Percentiles rank a stretch among this genome's conserved stretches.
Conservation (phyloP, 1,140 invertebrate genomes). For the Cotesia glomerata region DNA sequence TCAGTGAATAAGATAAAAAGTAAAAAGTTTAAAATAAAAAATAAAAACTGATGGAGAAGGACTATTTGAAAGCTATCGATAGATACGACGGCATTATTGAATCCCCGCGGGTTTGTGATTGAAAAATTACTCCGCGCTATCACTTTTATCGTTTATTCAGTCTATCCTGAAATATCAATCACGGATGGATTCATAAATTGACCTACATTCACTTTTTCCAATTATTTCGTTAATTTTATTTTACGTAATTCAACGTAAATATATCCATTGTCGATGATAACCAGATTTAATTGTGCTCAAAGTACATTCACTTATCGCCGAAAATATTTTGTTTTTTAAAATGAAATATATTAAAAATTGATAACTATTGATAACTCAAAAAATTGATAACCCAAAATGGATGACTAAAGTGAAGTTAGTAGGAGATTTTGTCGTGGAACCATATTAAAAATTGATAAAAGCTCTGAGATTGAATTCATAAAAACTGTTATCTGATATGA, state of each 20-base stretch:
- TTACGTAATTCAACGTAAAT: neutral
- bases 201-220: neutral
- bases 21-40: too few relatives aligned
- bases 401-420: too few relatives aligned
- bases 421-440: too few relatives aligned
- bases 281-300: too few relatives aligned
- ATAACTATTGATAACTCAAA: too few relatives aligned
- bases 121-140: slow-evolving; percentile 16
- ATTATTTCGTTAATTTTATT: neutral
- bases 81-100: slow-evolving; percentile 1
- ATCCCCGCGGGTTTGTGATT: slow-evolving; percentile 8
- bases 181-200: slow-evolving; percentile 4
- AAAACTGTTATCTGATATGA: too few relatives aligned
- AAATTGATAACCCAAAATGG: too few relatives aligned
- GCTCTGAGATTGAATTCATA: too few relatives aligned
- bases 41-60: neutral
- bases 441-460: too few relatives aligned
- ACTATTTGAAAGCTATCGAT: slow-evolving; percentile 11
- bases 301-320: too few relatives aligned
- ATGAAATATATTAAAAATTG: too few relatives aligned
- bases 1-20: neutral
- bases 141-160: slow-evolving; percentile 1
- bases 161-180: neutral
- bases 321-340: too few relatives aligned
- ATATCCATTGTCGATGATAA: neutral